A percentile compares a stretch with the other conserved stretches of the same genome.
Conservation (phyloP, 2,797 vertebrate species). For the Peromyscus nudipes region DNA sequence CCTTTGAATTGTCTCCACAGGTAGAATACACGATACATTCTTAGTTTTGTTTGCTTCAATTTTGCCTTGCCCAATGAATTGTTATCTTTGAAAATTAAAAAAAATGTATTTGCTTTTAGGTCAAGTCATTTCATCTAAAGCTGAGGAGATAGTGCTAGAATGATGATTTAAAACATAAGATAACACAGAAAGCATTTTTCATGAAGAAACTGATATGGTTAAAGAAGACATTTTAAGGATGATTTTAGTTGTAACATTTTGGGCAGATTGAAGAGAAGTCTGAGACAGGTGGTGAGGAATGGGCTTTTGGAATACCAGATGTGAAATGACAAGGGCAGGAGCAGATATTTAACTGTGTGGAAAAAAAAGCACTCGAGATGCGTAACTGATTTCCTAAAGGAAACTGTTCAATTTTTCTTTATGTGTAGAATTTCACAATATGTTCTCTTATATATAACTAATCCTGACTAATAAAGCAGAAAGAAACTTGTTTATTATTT, state of each 20-base stretch:
- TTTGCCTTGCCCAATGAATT: neutral
- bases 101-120: neutral
- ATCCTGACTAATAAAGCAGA: conserved; percentile 60
- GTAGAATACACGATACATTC: neutral
- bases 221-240: conserved; percentile 68
- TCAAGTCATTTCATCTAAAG: neutral
- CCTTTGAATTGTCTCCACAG: neutral
- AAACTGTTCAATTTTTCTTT: conserved; percentile 62
- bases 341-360: conserved; percentile 67
- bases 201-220: neutral
- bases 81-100: neutral
- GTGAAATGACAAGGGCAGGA: conserved; percentile 73
- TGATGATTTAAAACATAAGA: conserved; percentile 28
- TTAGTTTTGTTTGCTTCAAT: conserved; percentile 36
- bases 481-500: conserved; percentile 70
- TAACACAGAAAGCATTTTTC: conserved; percentile 42
- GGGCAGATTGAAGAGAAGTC: conserved; percentile 75
- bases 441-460: conserved; percentile 63
- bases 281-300: conserved; percentile 77
- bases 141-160: neutral
- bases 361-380: neutral
- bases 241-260: conserved; percentile 64
- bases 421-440: conserved; percentile 68
- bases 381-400: conserved; percentile 60
- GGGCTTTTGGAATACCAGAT: conserved; percentile 74